These are phyloP conservation scores for Smittia aterrima DNA, from an alignment of 2,888 invertebrate genomes.

Conservation along the genomic window DNA sequence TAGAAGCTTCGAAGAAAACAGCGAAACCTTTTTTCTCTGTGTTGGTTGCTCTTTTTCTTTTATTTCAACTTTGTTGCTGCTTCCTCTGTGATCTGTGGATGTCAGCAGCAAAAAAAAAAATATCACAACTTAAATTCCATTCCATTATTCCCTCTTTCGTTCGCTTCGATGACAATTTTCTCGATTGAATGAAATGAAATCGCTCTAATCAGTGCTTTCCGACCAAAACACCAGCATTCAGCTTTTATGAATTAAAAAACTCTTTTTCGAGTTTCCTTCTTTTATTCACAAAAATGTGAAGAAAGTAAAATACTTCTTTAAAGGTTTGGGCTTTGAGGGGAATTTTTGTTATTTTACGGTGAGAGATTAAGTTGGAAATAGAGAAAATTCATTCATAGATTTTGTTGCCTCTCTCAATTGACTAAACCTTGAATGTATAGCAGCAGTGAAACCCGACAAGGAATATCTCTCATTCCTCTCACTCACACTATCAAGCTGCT, in stretches of 20 bases:
- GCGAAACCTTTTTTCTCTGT: background rate
- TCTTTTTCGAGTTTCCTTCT: background rate
- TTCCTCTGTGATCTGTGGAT: background rate
- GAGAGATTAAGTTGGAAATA: background rate
- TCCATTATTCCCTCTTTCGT: background rate
- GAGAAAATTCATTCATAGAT: constrained; percentile 27
- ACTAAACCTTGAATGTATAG: background rate
- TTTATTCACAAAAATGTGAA: background rate
- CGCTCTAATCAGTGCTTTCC: background rate
- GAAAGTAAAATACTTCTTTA: background rate
- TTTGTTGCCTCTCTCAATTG: background rate
- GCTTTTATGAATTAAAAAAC: constrained; percentile 13
- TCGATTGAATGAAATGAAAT: constrained; percentile 20
- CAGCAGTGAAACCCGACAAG: background rate
- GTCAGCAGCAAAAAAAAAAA: no score
- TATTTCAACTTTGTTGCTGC: background rate
- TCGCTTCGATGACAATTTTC: background rate
- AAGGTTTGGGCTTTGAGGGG: background rate
- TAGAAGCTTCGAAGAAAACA: background rate
- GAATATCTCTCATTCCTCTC: background rate
- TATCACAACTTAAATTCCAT: constrained; percentile 18
- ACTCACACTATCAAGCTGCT: background rate
- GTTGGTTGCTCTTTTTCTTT: no score
- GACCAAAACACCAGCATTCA: background rate
- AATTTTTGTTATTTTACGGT: background rate